Evolutionary conservation across 2,888 invertebrate genomes (phyloP), one percentile per base, ranked within the genome.

Genomic region (Phanerotoma sp.): DNA sequence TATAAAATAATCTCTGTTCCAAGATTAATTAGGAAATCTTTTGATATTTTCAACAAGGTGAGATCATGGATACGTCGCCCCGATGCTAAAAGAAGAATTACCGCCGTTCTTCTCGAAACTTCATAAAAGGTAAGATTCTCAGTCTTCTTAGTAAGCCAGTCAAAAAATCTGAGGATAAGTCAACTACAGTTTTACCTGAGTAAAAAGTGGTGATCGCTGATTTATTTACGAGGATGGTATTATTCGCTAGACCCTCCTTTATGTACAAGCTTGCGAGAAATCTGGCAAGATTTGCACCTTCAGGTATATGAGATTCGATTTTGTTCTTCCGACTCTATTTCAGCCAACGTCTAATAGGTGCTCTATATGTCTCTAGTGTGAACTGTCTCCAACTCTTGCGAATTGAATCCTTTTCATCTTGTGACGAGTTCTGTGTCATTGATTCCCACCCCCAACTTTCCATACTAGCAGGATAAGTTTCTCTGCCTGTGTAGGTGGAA

Each of bases 11-110:
- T 59, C 25, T 60, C 60, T n/a, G 62, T 40, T 4, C 54, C 47
- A 16, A 53, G 13, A 11, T 60, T 56, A 4, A 7, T 18, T 1
- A 62, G 32, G 20, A 51, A 52, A 15, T 61, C 15, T 18, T 46
- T 35, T 11, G 56, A 60, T 11, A 55, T 57, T 42, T 40, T 60
- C 5, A 65, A 32, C 1, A 63, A 44, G 1, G 57, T 63, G 4
- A 62, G 49, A 20, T 63, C 61, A 37, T 63, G 60, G 7, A 65
- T 58, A 5, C 54, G 41, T 11, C 61, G 51, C 9, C 57, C 62
- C 2, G 61, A 63, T 6, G 44, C 46, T 11, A 62, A 16, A 5
- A 62, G 40, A 11, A 63, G 54, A 4, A 63, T 7, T 6, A 57
- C 50, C 28, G 58, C 63, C 9, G 60, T 48, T 25, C 59, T 53